phyloP scores from a whole-genome alignment of 2,888 invertebrate genomes.

The Drosophila paracracens region DNA sequence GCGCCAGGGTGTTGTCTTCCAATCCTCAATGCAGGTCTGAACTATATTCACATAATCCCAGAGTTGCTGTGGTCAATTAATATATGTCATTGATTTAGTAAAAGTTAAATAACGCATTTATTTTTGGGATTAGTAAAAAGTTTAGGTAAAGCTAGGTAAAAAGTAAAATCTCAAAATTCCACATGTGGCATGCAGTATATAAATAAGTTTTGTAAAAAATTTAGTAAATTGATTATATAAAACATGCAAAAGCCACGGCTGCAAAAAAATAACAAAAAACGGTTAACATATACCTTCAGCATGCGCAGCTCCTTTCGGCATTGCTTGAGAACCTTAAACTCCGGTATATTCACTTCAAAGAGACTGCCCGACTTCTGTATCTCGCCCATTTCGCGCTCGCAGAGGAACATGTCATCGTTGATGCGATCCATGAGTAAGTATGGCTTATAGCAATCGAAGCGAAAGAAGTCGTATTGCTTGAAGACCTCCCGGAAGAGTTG shows the following conservation, averaged over 20 bases:
- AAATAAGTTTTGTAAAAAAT: conserved; percentile 56
- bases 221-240: conserved; percentile 56
- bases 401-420: conserved; percentile 90
- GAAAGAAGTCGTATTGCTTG: conserved; percentile 91
- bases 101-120: neutral
- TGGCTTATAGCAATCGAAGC: conserved; percentile 90
- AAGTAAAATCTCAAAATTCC: conserved; percentile 68
- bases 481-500: conserved; percentile 95
- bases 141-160: conserved; percentile 40
- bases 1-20: conserved; percentile 98
- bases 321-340: conserved; percentile 96
- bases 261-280: conserved; percentile 16
- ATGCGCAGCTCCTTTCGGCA: conserved; percentile 95
- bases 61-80: conserved; percentile 88
- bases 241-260: conserved; percentile 58
- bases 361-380: conserved; percentile 96
- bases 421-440: conserved; percentile 92
- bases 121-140: conserved; percentile 43
- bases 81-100: conserved; percentile 10
- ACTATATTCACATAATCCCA: conserved; percentile 98
- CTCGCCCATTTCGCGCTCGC: conserved; percentile 94
- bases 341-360: conserved; percentile 97
- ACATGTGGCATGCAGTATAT: conserved; percentile 71
- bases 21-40: conserved; percentile 95
- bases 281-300: conserved; percentile 89